phyloP scores from a whole-genome alignment of 2,113 vertebrate genomes.

The Raja brachyura region DNA sequence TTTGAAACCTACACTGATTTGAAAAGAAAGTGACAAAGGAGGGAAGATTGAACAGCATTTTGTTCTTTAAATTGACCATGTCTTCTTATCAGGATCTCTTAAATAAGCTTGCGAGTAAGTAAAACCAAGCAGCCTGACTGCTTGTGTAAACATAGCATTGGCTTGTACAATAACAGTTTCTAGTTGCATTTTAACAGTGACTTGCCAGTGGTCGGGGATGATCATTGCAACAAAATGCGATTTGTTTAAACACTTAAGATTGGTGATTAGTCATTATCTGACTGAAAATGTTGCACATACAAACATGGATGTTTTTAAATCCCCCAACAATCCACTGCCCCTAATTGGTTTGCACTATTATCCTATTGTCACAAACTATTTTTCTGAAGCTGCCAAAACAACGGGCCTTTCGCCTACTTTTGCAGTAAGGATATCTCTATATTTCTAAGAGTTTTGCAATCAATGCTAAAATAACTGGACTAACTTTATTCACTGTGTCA shows the following conservation, averaged over 20 bases:
- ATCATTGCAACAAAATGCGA: background rate
- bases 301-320: background rate
- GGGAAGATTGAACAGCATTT: background rate
- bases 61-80: constrained; percentile 32
- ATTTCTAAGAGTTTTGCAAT: background rate
- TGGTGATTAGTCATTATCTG: background rate
- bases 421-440: background rate
- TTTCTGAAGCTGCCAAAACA: background rate
- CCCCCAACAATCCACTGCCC: background rate
- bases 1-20: constrained; percentile 20
- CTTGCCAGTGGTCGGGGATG: background rate
- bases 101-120: constrained; percentile 18
- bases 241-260: background rate
- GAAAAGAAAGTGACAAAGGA: constrained; percentile 28
- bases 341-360: constrained; percentile 10
- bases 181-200: background rate
- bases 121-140: constrained; percentile 17
- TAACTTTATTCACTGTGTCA: background rate
- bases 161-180: constrained; percentile 1
- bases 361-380: background rate
- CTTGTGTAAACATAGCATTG: constrained; percentile 4
- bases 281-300: background rate
- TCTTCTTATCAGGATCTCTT: constrained; percentile 11
- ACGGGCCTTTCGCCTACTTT: background rate
- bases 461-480: background rate